Conservation (phyloP, 2,888 invertebrate genomes). For the Omphaloscelis lunosa region DNA sequence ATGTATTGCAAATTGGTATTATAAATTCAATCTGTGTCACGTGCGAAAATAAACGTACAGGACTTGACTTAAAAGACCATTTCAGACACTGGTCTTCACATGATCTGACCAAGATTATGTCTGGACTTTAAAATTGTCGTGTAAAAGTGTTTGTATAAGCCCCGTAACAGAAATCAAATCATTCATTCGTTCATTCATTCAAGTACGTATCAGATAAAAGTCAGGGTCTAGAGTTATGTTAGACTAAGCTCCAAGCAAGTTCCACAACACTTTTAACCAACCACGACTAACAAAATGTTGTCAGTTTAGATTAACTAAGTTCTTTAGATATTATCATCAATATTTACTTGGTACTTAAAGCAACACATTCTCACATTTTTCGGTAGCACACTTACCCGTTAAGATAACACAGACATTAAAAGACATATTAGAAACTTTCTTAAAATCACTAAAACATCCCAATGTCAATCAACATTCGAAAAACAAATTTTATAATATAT, state of each 20-base stretch:
- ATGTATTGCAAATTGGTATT: background rate
- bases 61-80: background rate
- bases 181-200: no score
- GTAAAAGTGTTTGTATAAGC: no score
- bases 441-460: slow-evolving; percentile 53
- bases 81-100: no score
- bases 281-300: background rate
- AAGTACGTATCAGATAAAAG: background rate
- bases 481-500: slow-evolving; percentile 70
- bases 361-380: slow-evolving; percentile 35
- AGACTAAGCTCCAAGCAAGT: background rate
- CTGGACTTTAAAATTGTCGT: no score
- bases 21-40: background rate
- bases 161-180: background rate
- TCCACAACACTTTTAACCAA: background rate
- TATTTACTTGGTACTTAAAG: slow-evolving; percentile 9
- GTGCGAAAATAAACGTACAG: background rate
- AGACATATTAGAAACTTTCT: slow-evolving; percentile 47
- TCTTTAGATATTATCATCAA: background rate
- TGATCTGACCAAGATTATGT: no score
- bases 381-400: slow-evolving; percentile 50
- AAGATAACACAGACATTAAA: slow-evolving; percentile 54
- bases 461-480: slow-evolving; percentile 64
- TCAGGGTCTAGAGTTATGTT: background rate
- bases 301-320: background rate